phyloP scores from a whole-genome alignment of 2,888 invertebrate species.

The Aphodius sticticus region DNA sequence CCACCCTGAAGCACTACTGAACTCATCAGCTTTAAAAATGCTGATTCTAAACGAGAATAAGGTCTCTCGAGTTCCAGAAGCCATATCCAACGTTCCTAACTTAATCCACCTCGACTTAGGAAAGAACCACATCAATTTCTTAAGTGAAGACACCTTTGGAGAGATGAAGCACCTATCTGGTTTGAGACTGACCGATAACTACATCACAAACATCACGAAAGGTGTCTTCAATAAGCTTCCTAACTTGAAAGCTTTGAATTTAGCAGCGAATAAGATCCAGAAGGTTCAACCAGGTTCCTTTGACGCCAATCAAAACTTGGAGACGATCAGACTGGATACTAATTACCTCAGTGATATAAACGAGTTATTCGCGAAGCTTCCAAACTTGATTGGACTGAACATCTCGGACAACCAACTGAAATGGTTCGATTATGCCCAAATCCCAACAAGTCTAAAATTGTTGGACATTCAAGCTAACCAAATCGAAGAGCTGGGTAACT shows the following conservation, averaged over 20 bases:
- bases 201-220: slow-evolving; percentile 80
- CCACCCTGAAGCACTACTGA: slow-evolving; percentile 77
- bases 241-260: slow-evolving; percentile 81
- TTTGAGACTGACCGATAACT: slow-evolving; percentile 84
- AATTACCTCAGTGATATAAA: slow-evolving; percentile 82
- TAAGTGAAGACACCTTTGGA: slow-evolving; percentile 82
- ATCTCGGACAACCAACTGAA: slow-evolving; percentile 85
- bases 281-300: slow-evolving; percentile 81
- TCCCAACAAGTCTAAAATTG: slow-evolving; percentile 85
- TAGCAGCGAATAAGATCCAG: slow-evolving; percentile 84
- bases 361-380: slow-evolving; percentile 80
- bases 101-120: slow-evolving; percentile 84
- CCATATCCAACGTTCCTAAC: slow-evolving; percentile 76
- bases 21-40: slow-evolving; percentile 82
- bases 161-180: slow-evolving; percentile 83
- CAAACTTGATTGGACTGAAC: slow-evolving; percentile 84
- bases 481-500: slow-evolving; percentile 84
- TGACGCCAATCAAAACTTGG: slow-evolving; percentile 78
- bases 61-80: slow-evolving; percentile 77
- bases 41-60: slow-evolving; percentile 85
- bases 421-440: slow-evolving; percentile 86
- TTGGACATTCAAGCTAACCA: slow-evolving; percentile 86
- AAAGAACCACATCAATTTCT: slow-evolving; percentile 81
- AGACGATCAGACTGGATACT: slow-evolving; percentile 82
- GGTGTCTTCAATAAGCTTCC: slow-evolving; percentile 82